Conservation (phyloP, 1,140 invertebrate genomes). For the Panagrolaimus sp. region DNA sequence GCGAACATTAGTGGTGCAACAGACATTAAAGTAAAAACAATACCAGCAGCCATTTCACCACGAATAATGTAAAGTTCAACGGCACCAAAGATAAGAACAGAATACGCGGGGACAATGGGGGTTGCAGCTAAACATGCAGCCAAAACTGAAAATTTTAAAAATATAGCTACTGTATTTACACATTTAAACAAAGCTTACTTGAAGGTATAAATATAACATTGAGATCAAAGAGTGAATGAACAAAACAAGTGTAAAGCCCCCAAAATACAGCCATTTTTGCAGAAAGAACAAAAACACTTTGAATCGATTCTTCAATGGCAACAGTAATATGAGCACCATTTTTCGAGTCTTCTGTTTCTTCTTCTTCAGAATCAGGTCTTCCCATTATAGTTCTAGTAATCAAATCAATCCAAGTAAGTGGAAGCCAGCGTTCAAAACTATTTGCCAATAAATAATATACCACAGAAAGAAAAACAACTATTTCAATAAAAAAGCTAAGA, state of each 20-base stretch:
- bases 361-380: neutral
- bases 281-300: slow-evolving; percentile 80
- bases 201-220: slow-evolving; percentile 90
- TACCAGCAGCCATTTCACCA: slow-evolving; percentile 69
- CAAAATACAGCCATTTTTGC: slow-evolving; percentile 95
- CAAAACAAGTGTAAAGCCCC: slow-evolving; percentile 93
- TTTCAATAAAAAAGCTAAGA: slow-evolving; percentile 82
- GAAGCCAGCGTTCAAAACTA: slow-evolving; percentile 66
- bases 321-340: slow-evolving; percentile 27
- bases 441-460: slow-evolving; percentile 87
- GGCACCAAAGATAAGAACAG: slow-evolving; percentile 83
- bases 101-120: slow-evolving; percentile 85
- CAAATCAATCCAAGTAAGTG: slow-evolving; percentile 41
- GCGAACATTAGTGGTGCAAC: slow-evolving; percentile 80
- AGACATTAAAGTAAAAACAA: slow-evolving; percentile 74
- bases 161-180: neutral
- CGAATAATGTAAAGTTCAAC: slow-evolving; percentile 87
- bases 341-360: neutral
- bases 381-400: slow-evolving; percentile 27
- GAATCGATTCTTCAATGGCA: slow-evolving; percentile 58
- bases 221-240: slow-evolving; percentile 86
- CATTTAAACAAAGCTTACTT: slow-evolving; percentile 63
- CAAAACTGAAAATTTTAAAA: slow-evolving; percentile 65
- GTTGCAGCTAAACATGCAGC: slow-evolving; percentile 85
- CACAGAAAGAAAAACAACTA: slow-evolving; percentile 88